These are phyloP conservation scores for Paramormyrops hopkinsi DNA, from an alignment of 2,797 vertebrate genomes.

Conservation along the genomic window DNA sequence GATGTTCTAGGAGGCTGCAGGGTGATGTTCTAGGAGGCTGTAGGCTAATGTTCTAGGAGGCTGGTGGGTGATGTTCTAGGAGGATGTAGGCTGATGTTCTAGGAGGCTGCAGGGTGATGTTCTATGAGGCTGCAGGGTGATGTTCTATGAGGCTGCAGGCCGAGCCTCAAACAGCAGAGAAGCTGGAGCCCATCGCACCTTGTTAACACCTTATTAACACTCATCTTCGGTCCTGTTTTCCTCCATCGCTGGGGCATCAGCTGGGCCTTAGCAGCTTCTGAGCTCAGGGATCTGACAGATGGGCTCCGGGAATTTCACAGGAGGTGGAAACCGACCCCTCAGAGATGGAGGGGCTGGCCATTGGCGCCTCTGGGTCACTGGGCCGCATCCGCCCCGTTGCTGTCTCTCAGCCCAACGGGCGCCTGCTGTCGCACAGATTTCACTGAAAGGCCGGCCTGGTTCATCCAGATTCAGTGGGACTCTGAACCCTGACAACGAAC, in stretches of 20 bases:
- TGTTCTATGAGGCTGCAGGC: too few species aligned
- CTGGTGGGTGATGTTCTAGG: too few species aligned
- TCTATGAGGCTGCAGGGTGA: too few species aligned
- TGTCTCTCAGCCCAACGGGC: constrained; percentile 38
- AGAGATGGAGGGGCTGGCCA: constrained; percentile 52
- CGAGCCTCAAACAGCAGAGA: background rate
- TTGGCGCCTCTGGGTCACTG: constrained; percentile 67
- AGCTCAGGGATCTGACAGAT: constrained; percentile 52
- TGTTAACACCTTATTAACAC: constrained; percentile 49
- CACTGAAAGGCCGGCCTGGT: background rate
- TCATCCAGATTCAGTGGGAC: background rate
- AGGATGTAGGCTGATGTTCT: too few species aligned
- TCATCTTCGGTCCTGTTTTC: constrained; percentile 1
- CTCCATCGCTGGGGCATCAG: background rate
- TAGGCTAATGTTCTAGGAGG: too few species aligned
- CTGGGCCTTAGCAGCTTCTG: background rate
- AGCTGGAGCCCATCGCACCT: constrained; percentile 38
- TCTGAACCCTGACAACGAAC: background rate
- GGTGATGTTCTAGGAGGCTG: too few species aligned
- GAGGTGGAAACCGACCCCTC: constrained; percentile 24
- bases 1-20: too few species aligned
- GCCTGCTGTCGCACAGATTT: constrained; percentile 17
- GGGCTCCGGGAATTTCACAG: constrained; percentile 35
- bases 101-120: too few species aligned
- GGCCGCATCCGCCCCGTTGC: constrained; percentile 61